Evolutionary conservation across 2,797 vertebrate species (phyloP).

Genomic region (Coilia nasus): DNA sequence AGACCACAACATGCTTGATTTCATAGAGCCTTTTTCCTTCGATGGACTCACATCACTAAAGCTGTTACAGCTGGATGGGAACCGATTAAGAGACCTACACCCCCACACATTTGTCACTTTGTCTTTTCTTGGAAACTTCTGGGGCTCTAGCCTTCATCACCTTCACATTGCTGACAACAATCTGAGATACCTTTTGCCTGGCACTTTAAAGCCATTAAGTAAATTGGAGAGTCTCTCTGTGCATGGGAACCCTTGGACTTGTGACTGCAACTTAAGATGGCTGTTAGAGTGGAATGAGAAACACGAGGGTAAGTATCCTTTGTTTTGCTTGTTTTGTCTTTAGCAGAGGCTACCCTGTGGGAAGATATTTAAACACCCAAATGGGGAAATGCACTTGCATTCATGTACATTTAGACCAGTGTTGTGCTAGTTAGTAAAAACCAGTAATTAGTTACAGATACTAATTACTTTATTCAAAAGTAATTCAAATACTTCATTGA

Average conservation of each 20-base stretch:
- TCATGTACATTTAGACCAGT: too few relatives aligned
- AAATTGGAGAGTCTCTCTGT: slow-evolving; percentile 75
- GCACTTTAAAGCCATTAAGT: slow-evolving; percentile 63
- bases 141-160: slow-evolving; percentile 77
- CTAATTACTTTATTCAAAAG: too few relatives aligned
- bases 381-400: too few relatives aligned
- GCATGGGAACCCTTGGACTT: slow-evolving; percentile 79
- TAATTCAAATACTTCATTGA: too few relatives aligned
- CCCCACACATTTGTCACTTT: slow-evolving; percentile 79
- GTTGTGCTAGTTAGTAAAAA: too few relatives aligned
- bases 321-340: slow-evolving; percentile 19
- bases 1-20: slow-evolving; percentile 79
- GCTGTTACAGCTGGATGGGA: slow-evolving; percentile 80
- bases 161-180: slow-evolving; percentile 79
- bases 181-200: slow-evolving; percentile 69
- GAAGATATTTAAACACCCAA: too few relatives aligned
- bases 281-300: slow-evolving; percentile 74
- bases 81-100: slow-evolving; percentile 77
- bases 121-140: slow-evolving; percentile 76
- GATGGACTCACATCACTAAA: slow-evolving; percentile 76
- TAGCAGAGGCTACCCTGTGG: background rate
- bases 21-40: slow-evolving; percentile 81
- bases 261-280: slow-evolving; percentile 79
- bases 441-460: too few relatives aligned
- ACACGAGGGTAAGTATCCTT: slow-evolving; percentile 65